Conservation (phyloP, 2,888 invertebrate species). For the Tachystola acroxantha region DNA sequence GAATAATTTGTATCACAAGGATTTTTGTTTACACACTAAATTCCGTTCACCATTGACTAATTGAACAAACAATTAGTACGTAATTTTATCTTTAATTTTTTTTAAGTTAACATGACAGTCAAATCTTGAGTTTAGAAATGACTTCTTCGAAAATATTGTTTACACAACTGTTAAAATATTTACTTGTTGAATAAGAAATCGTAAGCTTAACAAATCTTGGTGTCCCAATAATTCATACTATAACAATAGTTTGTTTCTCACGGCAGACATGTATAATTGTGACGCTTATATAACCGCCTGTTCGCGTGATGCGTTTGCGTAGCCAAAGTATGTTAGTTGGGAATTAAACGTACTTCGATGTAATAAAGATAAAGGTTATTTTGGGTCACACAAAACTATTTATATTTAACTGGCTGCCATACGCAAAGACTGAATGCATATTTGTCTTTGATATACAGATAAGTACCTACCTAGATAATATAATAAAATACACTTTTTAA, state of each 20-base stretch:
- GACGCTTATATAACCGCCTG: constrained; percentile 21
- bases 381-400: constrained; percentile 14
- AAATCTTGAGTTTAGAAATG: too few species aligned
- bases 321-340: constrained; percentile 13
- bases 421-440: too few species aligned
- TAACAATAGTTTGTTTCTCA: constrained; percentile 21
- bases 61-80: too few species aligned
- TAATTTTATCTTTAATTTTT: too few species aligned
- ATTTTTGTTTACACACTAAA: too few species aligned
- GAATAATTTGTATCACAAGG: too few species aligned
- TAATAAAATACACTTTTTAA: too few species aligned
- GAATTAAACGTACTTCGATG: constrained; percentile 15
- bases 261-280: constrained; percentile 21
- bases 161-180: constrained; percentile 1
- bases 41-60: too few species aligned
- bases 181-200: constrained; percentile 4
- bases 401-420: too few species aligned
- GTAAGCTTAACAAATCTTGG: constrained; percentile 10
- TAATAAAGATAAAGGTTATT: constrained; percentile 16
- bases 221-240: constrained; percentile 23
- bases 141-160: too few species aligned
- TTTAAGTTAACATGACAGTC: too few species aligned
- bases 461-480: too few species aligned
- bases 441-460: not conserved
- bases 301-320: constrained; percentile 17